These are phyloP conservation scores for Hydropsyche betteni DNA, from an alignment of 2,888 invertebrate genomes.

Conservation along the genomic window DNA sequence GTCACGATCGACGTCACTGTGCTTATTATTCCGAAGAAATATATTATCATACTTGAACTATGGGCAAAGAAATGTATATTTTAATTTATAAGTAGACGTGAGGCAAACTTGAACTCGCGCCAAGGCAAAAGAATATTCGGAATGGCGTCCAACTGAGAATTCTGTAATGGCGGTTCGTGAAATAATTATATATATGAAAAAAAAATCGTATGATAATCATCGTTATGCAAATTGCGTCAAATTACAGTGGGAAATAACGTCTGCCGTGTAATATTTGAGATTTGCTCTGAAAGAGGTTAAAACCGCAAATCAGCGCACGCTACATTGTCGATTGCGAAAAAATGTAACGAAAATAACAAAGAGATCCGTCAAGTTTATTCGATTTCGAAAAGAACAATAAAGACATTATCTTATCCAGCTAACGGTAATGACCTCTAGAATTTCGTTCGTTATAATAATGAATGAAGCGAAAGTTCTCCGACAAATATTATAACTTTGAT, in stretches of 20 bases:
- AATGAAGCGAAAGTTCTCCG: constrained; percentile 21
- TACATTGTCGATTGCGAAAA: not conserved
- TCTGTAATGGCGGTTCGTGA: constrained; percentile 42
- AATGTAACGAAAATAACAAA: not conserved
- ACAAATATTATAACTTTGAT: constrained; percentile 21
- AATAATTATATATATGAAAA: constrained; percentile 15
- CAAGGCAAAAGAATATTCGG: constrained; percentile 45
- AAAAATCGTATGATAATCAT: not conserved
- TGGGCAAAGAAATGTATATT: constrained; percentile 32
- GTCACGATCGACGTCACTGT: not conserved
- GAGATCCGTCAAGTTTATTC: constrained; percentile 3
- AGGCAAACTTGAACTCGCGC: constrained; percentile 43
- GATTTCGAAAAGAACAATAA: constrained; percentile 24
- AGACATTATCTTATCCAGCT: constrained; percentile 13
- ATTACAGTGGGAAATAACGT: too few species aligned
- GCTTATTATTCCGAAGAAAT: constrained; percentile 35
- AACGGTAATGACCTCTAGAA: constrained; percentile 16
- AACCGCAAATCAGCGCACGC: too few species aligned
- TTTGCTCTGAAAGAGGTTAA: too few species aligned
- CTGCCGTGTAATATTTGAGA: too few species aligned
- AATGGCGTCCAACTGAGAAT: constrained; percentile 42
- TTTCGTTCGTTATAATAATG: constrained; percentile 17
- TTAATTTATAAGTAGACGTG: constrained; percentile 44
- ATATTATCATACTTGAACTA: constrained; percentile 35
- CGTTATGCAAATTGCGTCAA: too few species aligned